These are phyloP conservation scores for Plestiodon gilberti DNA, from an alignment of 2,113 vertebrate genomes.

Conservation along the genomic window DNA sequence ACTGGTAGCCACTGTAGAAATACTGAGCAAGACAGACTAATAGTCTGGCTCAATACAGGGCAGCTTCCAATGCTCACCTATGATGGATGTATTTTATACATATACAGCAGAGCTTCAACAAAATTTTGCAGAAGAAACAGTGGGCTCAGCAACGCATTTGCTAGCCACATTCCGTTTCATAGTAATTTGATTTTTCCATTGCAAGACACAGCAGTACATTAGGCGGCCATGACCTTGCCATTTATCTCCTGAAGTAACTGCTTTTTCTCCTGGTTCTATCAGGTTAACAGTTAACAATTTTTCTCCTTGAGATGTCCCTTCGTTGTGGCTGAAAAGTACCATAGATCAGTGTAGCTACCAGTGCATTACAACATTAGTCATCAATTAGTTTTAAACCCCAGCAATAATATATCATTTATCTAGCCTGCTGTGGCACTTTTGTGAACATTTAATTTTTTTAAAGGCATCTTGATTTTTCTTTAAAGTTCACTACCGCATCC, in stretches of 20 bases:
- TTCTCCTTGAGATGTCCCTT: constrained; percentile 82
- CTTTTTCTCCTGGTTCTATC: constrained; percentile 75
- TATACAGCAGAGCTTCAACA: neutral
- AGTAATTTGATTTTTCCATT: constrained; percentile 80
- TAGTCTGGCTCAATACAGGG: too few species aligned
- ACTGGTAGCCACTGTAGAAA: too few species aligned
- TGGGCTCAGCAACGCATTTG: constrained; percentile 40
- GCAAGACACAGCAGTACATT: constrained; percentile 77
- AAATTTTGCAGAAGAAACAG: constrained; percentile 27
- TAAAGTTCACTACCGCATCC: constrained; percentile 70
- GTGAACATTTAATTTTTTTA: constrained; percentile 83
- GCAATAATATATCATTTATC: constrained; percentile 81
- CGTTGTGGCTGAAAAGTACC: constrained; percentile 75
- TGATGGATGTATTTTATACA: neutral
- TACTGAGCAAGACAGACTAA: too few species aligned
- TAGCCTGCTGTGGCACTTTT: constrained; percentile 73
- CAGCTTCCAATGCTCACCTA: too few species aligned
- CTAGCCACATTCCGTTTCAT: constrained; percentile 72
- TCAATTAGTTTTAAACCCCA: constrained; percentile 83
- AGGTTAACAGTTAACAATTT: constrained; percentile 83
- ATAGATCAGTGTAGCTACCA: constrained; percentile 82
- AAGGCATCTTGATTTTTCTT: constrained; percentile 74
- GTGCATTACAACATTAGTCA: constrained; percentile 84
- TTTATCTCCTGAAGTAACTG: constrained; percentile 80
- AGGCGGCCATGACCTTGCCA: constrained; percentile 72